Evolutionary conservation across 2,113 vertebrate genomes (phyloP).

Genomic region (Chamaetylas fuelleborni): DNA sequence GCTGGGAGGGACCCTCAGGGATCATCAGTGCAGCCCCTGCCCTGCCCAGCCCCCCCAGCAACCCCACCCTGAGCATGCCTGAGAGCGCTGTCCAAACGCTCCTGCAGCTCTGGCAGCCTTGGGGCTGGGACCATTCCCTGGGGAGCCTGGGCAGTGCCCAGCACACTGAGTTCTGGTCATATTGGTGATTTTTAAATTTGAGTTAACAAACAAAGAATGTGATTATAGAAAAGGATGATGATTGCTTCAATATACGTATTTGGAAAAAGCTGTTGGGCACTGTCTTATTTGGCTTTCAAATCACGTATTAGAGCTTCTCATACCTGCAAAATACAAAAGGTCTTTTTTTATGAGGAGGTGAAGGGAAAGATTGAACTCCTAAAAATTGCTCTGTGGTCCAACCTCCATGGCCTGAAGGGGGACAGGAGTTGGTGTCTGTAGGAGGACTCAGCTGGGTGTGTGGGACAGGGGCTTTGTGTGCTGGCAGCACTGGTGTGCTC

Average conservation of each 20-base stretch:
- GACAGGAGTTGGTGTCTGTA: not conserved
- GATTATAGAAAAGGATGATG: not conserved
- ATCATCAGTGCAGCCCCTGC: rapidly evolving
- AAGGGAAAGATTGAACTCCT: not conserved
- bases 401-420: not conserved
- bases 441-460: not conserved
- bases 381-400: not conserved
- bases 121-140: not conserved
- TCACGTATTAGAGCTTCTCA: rapidly evolving
- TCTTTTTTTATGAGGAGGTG: not conserved
- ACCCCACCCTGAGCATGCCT: not conserved
- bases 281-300: not conserved
- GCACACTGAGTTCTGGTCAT: not conserved
- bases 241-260: not conserved
- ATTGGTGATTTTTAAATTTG: not conserved
- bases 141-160: not conserved
- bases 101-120: not conserved
- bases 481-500: not conserved
- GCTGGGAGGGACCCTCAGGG: rapidly evolving
- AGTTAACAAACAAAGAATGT: not conserved
- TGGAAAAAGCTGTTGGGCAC: not conserved
- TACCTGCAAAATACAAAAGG: not conserved
- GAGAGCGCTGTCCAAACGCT: not conserved
- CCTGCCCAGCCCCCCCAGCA: not conserved
- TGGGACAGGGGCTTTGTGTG: not conserved